Evolutionary conservation across 2,113 vertebrate genomes (phyloP), one percentile per base, ranked within the genome.

Genomic region (Neomonachus schauinslandi): DNA sequence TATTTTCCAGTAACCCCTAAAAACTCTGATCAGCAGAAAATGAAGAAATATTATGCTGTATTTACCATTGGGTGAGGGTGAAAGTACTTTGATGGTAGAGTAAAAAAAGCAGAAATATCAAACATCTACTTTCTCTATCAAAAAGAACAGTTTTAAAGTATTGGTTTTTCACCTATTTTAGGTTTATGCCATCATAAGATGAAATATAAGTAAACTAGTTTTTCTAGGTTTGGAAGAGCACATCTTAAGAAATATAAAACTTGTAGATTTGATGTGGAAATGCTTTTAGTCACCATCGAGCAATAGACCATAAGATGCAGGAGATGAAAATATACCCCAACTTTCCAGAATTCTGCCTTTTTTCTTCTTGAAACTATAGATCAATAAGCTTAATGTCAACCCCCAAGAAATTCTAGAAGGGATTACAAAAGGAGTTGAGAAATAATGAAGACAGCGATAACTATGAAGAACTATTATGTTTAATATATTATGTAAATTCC

Each of bases 71-170:
- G 33, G 4, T 22, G 12, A 19, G 12, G 39, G 0, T 95, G 36
- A 92, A 83, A 83, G 71, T 39, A 89, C 15, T 87, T 57, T 74
- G 89, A 57, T 16, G 1, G 71, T 31, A 90, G 4, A 87, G 31
- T 15, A n/a, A 77, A 42, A 76, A 19, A 69, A 6, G 15, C 6
- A 81, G 18, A 72, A 82, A 65, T 57, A 82, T 0, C 13, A 22
- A 7, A 16, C 10, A 39, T 89, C 10, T 24, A 92, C 31, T 82
- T 97, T 79, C 72, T 76, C 39, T 71, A 71, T 31, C 8, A 79
- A 91, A 67, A 13, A 81, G 26, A 92, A 93, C 1, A 79, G 28
- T 65, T 92, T 80, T 59, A 59, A 95, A 89, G 61, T 95, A 89
- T 57, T 42, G 39, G 72, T 28, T 76, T 76, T 76, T 28, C 22